These are phyloP conservation scores for Saguinus oedipus DNA, from an alignment of 2,797 vertebrate genomes.

Conservation along the genomic window DNA sequence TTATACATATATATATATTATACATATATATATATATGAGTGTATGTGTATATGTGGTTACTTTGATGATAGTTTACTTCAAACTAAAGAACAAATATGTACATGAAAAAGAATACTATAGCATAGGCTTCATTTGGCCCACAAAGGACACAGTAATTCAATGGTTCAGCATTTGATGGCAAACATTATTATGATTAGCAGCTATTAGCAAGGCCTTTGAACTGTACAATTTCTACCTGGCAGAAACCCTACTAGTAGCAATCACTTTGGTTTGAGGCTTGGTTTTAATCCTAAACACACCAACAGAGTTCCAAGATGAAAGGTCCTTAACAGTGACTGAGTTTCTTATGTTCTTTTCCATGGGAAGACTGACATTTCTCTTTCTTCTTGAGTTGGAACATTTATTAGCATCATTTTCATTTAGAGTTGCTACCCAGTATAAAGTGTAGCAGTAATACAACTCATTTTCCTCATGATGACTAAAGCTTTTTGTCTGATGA, in stretches of 20 bases:
- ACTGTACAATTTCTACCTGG: not conserved
- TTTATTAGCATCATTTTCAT: slow-evolving; percentile 68
- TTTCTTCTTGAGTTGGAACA: slow-evolving; percentile 52
- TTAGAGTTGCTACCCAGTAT: slow-evolving; percentile 46
- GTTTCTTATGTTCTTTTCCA: not conserved
- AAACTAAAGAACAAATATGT: not conserved
- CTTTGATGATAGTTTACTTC: not conserved
- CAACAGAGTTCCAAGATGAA: slow-evolving; percentile 50
- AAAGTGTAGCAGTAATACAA: slow-evolving; percentile 19
- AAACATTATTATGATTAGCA: not conserved
- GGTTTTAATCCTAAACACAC: not conserved
- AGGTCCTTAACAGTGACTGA: not conserved
- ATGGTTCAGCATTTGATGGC: not conserved
- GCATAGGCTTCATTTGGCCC: not conserved
- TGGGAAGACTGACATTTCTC: slow-evolving; percentile 11
- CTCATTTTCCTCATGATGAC: slow-evolving; percentile 48
- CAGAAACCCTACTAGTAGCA: not conserved
- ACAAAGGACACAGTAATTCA: not conserved
- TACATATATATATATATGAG: too few relatives aligned
- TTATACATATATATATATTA: not conserved
- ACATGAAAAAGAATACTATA: not conserved
- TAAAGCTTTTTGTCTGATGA: slow-evolving; percentile 59
- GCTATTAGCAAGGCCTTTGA: slow-evolving; percentile 45
- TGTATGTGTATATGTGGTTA: not conserved
- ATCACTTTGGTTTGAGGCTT: slow-evolving; percentile 30